Conservation (phyloP, 1,140 invertebrate genomes). For the Drosophila santomea region DNA sequence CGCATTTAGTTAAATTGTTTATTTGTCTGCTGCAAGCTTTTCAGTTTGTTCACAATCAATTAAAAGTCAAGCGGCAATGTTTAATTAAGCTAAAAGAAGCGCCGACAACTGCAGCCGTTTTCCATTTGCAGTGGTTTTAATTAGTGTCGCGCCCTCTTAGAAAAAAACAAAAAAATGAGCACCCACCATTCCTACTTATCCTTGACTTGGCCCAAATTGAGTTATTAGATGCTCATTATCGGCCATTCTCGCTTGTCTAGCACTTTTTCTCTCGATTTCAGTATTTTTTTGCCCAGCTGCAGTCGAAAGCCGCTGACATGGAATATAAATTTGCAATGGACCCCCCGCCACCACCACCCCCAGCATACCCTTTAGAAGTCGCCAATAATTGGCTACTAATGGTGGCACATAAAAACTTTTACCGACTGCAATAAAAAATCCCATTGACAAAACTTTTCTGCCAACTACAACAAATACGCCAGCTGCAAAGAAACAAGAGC, state of each 20-base stretch:
- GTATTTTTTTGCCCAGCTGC: constrained; percentile 48
- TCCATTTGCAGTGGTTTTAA: constrained; percentile 64
- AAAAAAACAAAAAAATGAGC: background rate
- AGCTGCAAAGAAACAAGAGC: constrained; percentile 30
- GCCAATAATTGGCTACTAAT: constrained; percentile 82
- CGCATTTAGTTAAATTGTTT: constrained; percentile 83
- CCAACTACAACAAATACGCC: constrained; percentile 53
- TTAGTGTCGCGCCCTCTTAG: constrained; percentile 50
- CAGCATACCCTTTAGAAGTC: constrained; percentile 50
- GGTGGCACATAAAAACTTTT: constrained; percentile 77
- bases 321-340: constrained; percentile 65
- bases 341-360: constrained; percentile 1
- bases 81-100: constrained; percentile 81
- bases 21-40: constrained; percentile 65
- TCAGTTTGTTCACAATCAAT: constrained; percentile 81
- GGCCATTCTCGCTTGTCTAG: constrained; percentile 45
- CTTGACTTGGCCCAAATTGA: constrained; percentile 65
- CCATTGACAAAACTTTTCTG: constrained; percentile 61
- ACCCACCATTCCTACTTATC: constrained; percentile 20
- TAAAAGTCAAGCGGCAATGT: constrained; percentile 79
- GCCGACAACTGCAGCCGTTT: constrained; percentile 35
- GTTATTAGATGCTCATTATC: constrained; percentile 78
- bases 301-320: constrained; percentile 69
- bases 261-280: background rate
- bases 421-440: constrained; percentile 73